These are phyloP conservation scores for Brachycybe producta DNA, from an alignment of 2,888 invertebrate species.

Conservation along the genomic window DNA sequence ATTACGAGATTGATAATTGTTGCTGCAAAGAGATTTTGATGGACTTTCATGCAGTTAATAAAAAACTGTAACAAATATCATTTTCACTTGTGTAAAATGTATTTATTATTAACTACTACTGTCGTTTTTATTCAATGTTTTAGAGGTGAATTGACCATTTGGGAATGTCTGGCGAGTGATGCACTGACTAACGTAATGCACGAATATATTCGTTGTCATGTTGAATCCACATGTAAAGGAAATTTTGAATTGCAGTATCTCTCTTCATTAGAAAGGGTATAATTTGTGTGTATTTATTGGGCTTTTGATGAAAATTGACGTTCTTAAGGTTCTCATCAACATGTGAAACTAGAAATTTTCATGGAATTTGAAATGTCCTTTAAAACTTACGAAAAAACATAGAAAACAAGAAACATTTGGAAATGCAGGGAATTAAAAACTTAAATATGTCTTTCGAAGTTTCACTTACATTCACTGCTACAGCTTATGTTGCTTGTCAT, in stretches of 20 bases:
- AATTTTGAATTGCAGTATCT: constrained; percentile 75
- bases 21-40: constrained; percentile 52
- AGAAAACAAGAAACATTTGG: constrained; percentile 21
- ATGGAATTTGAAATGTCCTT: too few species aligned
- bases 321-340: too few species aligned
- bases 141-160: constrained; percentile 53
- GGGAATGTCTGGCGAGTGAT: too few species aligned
- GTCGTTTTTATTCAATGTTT: constrained; percentile 3
- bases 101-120: neutral
- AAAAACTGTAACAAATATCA: constrained; percentile 36
- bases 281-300: too few species aligned
- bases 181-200: constrained; percentile 72
- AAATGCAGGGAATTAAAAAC: too few species aligned
- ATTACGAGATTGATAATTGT: constrained; percentile 47
- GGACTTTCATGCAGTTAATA: constrained; percentile 63
- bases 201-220: constrained; percentile 64
- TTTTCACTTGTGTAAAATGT: constrained; percentile 1
- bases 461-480: too few species aligned
- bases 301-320: too few species aligned
- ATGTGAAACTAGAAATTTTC: too few species aligned
- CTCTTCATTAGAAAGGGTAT: constrained; percentile 56
- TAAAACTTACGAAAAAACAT: too few species aligned
- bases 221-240: constrained; percentile 71
- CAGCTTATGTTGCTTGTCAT: too few species aligned
- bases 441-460: too few species aligned